Evolutionary conservation across 1,140 invertebrate species (phyloP).

Genomic region (Drosophila eugracilis): DNA sequence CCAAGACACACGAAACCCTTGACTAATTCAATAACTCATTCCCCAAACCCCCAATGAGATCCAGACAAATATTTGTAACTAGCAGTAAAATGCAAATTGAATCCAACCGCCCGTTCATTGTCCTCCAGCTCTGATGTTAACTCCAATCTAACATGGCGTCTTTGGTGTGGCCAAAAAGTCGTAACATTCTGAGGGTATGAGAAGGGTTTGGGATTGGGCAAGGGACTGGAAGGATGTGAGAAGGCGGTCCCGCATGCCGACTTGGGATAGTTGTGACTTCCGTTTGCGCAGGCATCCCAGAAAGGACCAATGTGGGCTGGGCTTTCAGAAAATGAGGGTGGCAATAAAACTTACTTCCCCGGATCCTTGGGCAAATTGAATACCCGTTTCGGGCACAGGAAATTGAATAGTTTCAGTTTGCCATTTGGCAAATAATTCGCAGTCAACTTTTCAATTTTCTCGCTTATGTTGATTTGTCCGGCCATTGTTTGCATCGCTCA

Average conservation of each 20-base stretch:
- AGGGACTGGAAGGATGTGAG: background rate
- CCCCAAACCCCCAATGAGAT: slow-evolving; percentile 26
- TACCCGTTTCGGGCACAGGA: slow-evolving; percentile 59
- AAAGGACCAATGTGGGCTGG: slow-evolving; percentile 60
- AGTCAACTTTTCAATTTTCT: slow-evolving; percentile 72
- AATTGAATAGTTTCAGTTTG: slow-evolving; percentile 82
- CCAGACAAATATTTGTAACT: slow-evolving; percentile 75
- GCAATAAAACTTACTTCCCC: slow-evolving; percentile 64
- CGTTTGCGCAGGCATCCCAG: slow-evolving; percentile 55
- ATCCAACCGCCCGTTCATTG: slow-evolving; percentile 41
- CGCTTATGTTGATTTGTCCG: slow-evolving; percentile 66
- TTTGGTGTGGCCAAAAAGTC: slow-evolving; percentile 74
- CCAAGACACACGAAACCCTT: slow-evolving; percentile 31
- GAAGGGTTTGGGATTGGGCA: slow-evolving; percentile 16
- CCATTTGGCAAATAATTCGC: slow-evolving; percentile 70
- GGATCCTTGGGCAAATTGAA: slow-evolving; percentile 55
- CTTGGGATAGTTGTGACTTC: slow-evolving; percentile 82
- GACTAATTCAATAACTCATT: slow-evolving; percentile 74
- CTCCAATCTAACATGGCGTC: slow-evolving; percentile 73
- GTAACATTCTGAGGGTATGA: slow-evolving; percentile 23
- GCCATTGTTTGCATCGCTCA: slow-evolving; percentile 73
- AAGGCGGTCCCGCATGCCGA: slow-evolving; percentile 44
- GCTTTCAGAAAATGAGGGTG: slow-evolving; percentile 39
- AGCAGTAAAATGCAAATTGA: slow-evolving; percentile 79
- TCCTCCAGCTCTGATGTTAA: slow-evolving; percentile 2